Conservation (phyloP, 2,113 vertebrate species). For the Rhadina sibilatrix region DNA sequence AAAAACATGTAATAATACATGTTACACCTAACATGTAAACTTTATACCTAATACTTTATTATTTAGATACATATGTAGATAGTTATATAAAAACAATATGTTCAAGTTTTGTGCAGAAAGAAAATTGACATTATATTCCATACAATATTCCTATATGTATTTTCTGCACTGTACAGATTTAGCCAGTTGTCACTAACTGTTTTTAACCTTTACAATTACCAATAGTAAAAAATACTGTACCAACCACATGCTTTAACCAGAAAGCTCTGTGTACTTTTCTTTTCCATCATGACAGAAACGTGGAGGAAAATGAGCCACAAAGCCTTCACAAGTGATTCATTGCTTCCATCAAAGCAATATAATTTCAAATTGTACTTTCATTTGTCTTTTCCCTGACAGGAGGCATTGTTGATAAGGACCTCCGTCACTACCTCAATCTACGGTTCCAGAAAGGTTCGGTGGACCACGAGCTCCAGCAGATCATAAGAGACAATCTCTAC, state of each 20-base stretch:
- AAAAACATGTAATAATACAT: background rate
- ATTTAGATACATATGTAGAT: background rate
- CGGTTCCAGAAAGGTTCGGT: slow-evolving; percentile 98
- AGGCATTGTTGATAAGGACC: slow-evolving; percentile 96
- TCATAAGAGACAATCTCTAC: slow-evolving; percentile 99
- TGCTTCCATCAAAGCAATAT: background rate
- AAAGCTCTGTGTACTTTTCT: background rate
- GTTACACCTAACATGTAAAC: background rate
- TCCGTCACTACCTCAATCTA: slow-evolving; percentile 98
- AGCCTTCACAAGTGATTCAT: background rate
- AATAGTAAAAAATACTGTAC: background rate
- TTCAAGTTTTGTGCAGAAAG: background rate
- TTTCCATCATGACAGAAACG: background rate
- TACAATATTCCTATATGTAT: background rate
- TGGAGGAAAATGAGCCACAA: background rate
- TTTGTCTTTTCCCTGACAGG: slow-evolving; percentile 75
- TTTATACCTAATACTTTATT: background rate
- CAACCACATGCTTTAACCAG: background rate
- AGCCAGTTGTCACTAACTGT: background rate
- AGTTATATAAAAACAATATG: background rate
- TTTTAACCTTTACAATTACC: background rate
- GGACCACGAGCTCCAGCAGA: slow-evolving; percentile 98
- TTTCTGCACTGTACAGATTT: background rate
- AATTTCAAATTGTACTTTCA: background rate
- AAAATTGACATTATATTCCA: background rate